Base-by-base conservation (phyloP, 1,140 invertebrate species). In the Frieseomelitta varia region DNA sequence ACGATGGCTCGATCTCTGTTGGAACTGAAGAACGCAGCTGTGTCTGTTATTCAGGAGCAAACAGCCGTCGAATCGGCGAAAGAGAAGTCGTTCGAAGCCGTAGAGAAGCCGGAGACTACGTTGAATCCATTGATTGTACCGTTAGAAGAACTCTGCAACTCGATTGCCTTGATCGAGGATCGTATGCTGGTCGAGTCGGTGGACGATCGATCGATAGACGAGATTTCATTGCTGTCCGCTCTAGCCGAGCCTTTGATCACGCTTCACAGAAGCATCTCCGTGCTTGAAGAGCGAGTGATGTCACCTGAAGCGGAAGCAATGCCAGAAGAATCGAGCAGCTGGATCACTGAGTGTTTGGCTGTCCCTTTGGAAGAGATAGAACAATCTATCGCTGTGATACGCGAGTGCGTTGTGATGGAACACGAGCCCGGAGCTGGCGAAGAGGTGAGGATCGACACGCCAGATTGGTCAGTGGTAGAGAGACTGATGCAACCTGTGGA, bases 191-290 rank as follows among this genome's bases (percentile, higher is more conserved):
- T 90, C 1, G 86, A 89, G 61, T 79, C 74, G 0, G 19, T 68
- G 47, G 85, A 76, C 12, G 63, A 87, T 30, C 75, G 51, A 30
- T 34, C 58, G 1, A n/a, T 30, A 0, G 63, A 79, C 0, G 69
- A 86, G 4, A 10, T 68, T 0, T 53, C 87, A 0, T 69, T 84
- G 14, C 69, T 95, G 17, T 81, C 86, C 68, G 87, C 83, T 6
- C 81, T 94, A 51, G 93, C 94, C 4, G 92, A 94, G 72, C 94
- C 94, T 47, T 78, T 95, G n/a, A 65, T 92, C 39, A 92, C 92
- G 68, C 91, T 96, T 56, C 91, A 93, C 68, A 94, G 91, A 21
- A 94, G 95, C 72, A 92, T 96, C 77, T 93, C 94, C 90, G 92
- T 94, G 77, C 90, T 96, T 72, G 94, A 95, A 87, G 93, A 95